These are phyloP conservation scores for Rhinoptilus africanus DNA, from an alignment of 2,113 vertebrate genomes.

Conservation along the genomic window DNA sequence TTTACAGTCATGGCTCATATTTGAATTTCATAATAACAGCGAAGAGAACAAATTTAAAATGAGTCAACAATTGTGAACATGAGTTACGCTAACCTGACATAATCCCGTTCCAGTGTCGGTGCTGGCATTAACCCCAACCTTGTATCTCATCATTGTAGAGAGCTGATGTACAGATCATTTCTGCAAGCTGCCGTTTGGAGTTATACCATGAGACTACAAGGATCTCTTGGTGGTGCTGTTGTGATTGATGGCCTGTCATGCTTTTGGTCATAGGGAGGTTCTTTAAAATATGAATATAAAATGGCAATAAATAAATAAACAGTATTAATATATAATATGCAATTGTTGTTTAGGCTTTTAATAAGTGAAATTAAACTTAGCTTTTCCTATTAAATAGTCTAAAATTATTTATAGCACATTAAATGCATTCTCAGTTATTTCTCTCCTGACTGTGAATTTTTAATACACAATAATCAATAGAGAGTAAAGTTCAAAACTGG, in stretches of 20 bases:
- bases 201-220: neutral
- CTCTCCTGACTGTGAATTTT: neutral
- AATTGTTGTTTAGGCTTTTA: neutral
- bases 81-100: neutral
- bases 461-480: neutral
- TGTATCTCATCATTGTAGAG: neutral
- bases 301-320: neutral
- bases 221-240: neutral
- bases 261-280: neutral
- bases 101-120: neutral
- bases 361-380: neutral
- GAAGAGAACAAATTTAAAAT: neutral
- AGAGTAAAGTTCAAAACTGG: neutral
- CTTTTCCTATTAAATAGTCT: neutral
- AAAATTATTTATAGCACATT: neutral
- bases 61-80: neutral
- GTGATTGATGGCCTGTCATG: neutral
- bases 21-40: neutral
- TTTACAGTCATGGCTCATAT: neutral
- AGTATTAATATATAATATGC: neutral
- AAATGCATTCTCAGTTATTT: neutral
- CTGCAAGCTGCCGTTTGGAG: neutral
- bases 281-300: neutral
- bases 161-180: neutral
- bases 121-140: neutral